Conservation (phyloP, 2,888 invertebrate genomes). For the Xanthia togata region DNA sequence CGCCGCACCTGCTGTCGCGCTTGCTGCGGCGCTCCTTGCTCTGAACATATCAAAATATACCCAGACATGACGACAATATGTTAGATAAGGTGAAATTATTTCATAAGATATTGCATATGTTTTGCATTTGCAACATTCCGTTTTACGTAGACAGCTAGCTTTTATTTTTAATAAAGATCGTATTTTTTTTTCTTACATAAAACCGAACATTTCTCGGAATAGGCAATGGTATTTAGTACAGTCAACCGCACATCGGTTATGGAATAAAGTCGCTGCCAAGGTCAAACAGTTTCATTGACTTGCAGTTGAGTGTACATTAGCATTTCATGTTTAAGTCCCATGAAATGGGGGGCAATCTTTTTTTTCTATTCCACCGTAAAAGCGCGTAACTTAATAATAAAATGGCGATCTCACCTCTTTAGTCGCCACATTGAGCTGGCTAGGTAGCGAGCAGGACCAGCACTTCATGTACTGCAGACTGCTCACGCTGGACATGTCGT, state of each 20-base stretch:
- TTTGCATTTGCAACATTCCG: not conserved
- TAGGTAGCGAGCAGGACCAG: slow-evolving; percentile 76
- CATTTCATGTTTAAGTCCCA: not conserved
- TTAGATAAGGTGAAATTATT: not conserved
- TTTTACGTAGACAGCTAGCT: not conserved
- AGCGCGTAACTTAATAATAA: not conserved
- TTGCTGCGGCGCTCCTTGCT: slow-evolving; percentile 65
- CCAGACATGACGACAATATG: not conserved
- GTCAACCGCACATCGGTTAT: not conserved
- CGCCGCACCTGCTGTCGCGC: slow-evolving; percentile 83
- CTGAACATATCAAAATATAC: not conserved
- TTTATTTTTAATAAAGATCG: not conserved
- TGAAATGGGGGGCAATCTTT: not conserved
- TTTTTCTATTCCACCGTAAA: not conserved
- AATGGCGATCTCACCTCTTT: slow-evolving; percentile 68
- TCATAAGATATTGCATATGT: not conserved
- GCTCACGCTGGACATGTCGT: slow-evolving; percentile 62
- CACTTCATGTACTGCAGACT: slow-evolving; percentile 61
- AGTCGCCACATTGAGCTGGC: slow-evolving; percentile 74
- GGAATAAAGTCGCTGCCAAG: not conserved
- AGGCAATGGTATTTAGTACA: not conserved
- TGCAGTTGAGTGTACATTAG: not conserved
- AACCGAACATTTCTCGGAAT: not conserved
- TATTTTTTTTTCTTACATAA: not conserved
- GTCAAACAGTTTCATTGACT: not conserved